Conservation (phyloP, 1,140 invertebrate species). For the Eupristina koningsbergeri region DNA sequence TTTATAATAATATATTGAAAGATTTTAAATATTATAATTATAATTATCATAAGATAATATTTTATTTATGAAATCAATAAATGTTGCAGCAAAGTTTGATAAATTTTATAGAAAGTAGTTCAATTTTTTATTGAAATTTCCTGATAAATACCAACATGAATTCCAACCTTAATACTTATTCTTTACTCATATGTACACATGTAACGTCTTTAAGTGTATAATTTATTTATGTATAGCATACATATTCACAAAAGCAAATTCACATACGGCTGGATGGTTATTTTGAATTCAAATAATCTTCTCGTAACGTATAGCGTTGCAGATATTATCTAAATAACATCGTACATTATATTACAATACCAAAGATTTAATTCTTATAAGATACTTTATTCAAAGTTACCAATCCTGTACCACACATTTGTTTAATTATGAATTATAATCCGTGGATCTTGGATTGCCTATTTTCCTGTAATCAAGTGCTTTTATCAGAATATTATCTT, state of each 20-base stretch:
- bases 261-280: neutral
- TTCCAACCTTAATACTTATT: neutral
- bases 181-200: neutral
- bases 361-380: neutral
- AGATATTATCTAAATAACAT: neutral
- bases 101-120: neutral
- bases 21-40: too few relatives aligned
- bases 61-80: too few relatives aligned
- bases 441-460: neutral
- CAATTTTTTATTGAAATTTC: too few relatives aligned
- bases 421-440: neutral
- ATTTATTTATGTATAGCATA: neutral
- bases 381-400: neutral
- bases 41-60: neutral
- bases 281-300: neutral
- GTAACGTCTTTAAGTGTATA: neutral
- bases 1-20: too few relatives aligned
- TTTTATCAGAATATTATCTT: too few relatives aligned
- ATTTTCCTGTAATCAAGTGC: too few relatives aligned
- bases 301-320: neutral
- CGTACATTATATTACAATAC: neutral
- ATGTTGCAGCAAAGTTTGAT: neutral
- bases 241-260: neutral
- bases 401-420: too few relatives aligned
- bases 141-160: neutral